Evolutionary conservation across 2,113 vertebrate genomes (phyloP).

Genomic region (Rana temporaria): DNA sequence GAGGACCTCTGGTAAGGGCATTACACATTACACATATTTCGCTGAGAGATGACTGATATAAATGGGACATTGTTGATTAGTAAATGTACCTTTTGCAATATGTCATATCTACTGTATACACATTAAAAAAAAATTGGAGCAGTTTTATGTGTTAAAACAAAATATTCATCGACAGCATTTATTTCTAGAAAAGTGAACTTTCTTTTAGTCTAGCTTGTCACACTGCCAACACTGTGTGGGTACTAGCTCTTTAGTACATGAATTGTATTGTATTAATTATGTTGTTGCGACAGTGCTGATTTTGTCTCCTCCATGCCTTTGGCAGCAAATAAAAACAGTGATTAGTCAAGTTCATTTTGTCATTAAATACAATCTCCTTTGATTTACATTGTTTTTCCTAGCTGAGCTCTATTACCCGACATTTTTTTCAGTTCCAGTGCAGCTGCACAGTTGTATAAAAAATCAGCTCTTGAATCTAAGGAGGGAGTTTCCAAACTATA

Average conservation of each 20-base stretch:
- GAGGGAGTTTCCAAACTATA: slow-evolving; percentile 50
- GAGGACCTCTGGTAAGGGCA: too few relatives aligned
- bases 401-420: slow-evolving; percentile 21
- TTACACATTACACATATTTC: too few relatives aligned
- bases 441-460: slow-evolving; percentile 49
- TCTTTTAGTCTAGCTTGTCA: slow-evolving; percentile 7
- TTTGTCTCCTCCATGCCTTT: slow-evolving; percentile 39
- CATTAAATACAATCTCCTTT: slow-evolving; percentile 57
- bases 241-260: slow-evolving; percentile 24
- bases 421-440: slow-evolving; percentile 32
- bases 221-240: not conserved
- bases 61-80: too few relatives aligned
- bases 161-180: not conserved
- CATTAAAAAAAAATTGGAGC: not conserved
- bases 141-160: not conserved
- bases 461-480: slow-evolving; percentile 13
- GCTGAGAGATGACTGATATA: too few relatives aligned
- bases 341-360: slow-evolving; percentile 57
- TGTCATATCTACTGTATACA: not conserved
- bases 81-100: too few relatives aligned
- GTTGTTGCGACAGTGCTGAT: slow-evolving; percentile 55
- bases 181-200: slow-evolving; percentile 30
- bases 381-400: slow-evolving; percentile 54
- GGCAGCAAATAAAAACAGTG: slow-evolving; percentile 56
- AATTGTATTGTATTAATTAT: slow-evolving; percentile 54